Evolutionary conservation across 30 jellyfish, hydroid and myxozoan genomes (phyloP).

Genomic region (Aurelia coerulea): DNA sequence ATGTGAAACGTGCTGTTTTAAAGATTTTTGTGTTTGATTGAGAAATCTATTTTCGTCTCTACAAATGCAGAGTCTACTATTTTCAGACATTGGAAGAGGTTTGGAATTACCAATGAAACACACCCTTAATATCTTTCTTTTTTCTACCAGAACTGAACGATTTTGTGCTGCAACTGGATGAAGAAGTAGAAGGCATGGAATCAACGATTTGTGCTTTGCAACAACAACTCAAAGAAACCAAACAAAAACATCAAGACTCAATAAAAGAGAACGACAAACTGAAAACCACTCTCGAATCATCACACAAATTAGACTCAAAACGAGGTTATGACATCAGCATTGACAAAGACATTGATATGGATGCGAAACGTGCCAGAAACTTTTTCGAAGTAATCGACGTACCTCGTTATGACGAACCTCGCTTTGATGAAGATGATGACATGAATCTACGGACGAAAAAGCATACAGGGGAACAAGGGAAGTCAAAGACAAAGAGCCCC

Average conservation of each 20-base stretch:
- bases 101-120: no score
- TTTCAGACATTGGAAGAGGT: no score
- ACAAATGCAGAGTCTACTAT: no score
- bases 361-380: conserved; percentile 8
- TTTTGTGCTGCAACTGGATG: conserved; percentile 91
- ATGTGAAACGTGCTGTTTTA: no score
- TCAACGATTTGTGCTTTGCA: conserved; percentile 94
- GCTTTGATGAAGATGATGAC: conserved; percentile 11
- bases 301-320: conserved; percentile 5
- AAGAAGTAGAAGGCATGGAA: conserved; percentile 96
- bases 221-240: conserved; percentile 77
- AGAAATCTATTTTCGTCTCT: no score
- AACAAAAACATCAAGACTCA: conserved; percentile 36
- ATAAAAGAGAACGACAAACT: conserved; percentile 9
- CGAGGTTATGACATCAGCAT: background rate
- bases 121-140: no score
- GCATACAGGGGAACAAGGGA: conserved; percentile 16
- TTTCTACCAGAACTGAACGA: conserved; percentile 82
- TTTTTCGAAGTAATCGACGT: conserved; percentile 6
- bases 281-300: background rate
- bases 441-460: conserved; percentile 11
- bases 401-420: background rate
- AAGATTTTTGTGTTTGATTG: no score
- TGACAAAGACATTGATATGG: conserved; percentile 14
- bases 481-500: conserved; percentile 3